These are phyloP conservation scores for Acromyrmex echinatior DNA, from an alignment of 1,140 invertebrate genomes.

Conservation along the genomic window DNA sequence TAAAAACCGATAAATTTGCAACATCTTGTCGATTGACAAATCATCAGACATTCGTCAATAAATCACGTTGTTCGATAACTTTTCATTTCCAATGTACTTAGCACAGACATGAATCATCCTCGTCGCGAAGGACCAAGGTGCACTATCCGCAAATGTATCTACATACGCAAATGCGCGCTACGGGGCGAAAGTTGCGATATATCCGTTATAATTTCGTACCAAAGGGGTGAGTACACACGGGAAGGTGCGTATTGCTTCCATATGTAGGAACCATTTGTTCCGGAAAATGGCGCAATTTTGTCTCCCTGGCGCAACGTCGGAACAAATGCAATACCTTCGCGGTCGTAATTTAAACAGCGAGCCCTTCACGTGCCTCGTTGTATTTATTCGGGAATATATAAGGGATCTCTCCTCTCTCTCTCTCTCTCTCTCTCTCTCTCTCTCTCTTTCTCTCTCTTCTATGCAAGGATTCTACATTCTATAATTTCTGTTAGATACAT, in stretches of 20 bases:
- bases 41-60: constrained; percentile 24
- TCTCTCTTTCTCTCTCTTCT: not conserved
- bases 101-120: constrained; percentile 54
- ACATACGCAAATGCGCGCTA: constrained; percentile 12
- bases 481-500: constrained; percentile 33
- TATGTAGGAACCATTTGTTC: constrained; percentile 75
- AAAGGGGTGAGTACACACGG: not conserved
- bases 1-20: constrained; percentile 26
- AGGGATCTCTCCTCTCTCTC: not conserved
- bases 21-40: constrained; percentile 38
- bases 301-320: constrained; percentile 58
- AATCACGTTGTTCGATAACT: constrained; percentile 28
- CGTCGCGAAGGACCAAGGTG: constrained; percentile 47
- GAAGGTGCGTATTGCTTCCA: constrained; percentile 71
- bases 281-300: constrained; percentile 78
- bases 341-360: constrained; percentile 71
- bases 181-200: constrained; percentile 75
- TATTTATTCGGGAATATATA: constrained; percentile 71
- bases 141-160: constrained; percentile 34
- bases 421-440: not conserved
- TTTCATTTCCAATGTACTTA: constrained; percentile 10
- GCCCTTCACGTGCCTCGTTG: constrained; percentile 66
- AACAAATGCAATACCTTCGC: constrained; percentile 72
- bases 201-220: constrained; percentile 77
- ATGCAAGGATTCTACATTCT: constrained; percentile 27